A percentile compares a stretch with the other conserved stretches of the same genome.
Conservation (phyloP, 2,797 vertebrate species). For the Cheirogaleus major region DNA sequence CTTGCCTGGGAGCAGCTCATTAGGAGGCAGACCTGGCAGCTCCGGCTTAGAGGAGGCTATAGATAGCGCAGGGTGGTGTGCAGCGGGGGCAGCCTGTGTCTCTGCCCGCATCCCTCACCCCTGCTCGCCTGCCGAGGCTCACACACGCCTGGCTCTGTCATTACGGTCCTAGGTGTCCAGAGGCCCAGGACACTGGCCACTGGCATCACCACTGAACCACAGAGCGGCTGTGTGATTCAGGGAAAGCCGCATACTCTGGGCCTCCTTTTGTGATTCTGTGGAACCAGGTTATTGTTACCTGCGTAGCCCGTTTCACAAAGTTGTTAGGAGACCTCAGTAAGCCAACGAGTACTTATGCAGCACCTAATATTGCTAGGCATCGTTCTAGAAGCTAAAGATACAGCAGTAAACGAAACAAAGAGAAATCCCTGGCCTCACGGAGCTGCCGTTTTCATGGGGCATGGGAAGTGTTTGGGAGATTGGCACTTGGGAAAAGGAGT, state of each 20-base stretch:
- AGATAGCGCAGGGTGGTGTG: not conserved
- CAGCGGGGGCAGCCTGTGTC: rapidly evolving
- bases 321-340: not conserved
- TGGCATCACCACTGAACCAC: not conserved
- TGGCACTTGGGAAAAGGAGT: not conserved
- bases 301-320: not conserved
- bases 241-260: not conserved
- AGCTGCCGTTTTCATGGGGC: not conserved
- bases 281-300: not conserved
- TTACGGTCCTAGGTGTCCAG: not conserved
- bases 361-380: not conserved
- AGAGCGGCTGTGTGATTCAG: not conserved
- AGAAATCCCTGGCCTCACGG: not conserved
- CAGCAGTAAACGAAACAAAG: not conserved
- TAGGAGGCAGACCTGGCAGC: not conserved
- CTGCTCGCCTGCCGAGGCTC: not conserved
- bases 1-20: not conserved
- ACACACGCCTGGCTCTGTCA: not conserved
- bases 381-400: not conserved
- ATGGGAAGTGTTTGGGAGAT: not conserved
- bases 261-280: not conserved
- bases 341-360: not conserved
- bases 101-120: not conserved
- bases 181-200: not conserved
- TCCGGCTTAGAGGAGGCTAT: rapidly evolving